phyloP scores from a whole-genome alignment of 2,113 vertebrate species.

The Heterocephalus glaber region DNA sequence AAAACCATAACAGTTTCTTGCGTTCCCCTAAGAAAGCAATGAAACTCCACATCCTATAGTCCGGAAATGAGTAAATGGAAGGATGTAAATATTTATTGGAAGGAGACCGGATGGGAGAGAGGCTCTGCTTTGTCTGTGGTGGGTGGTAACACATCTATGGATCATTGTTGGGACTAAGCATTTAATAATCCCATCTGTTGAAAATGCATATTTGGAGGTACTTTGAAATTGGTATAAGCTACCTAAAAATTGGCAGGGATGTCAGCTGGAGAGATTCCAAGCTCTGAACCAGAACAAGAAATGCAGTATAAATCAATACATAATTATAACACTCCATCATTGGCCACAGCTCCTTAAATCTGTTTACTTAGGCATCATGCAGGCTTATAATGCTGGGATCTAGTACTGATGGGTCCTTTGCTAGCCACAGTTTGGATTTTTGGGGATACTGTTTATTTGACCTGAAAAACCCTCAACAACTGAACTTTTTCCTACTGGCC shows the following conservation, averaged over 20 bases:
- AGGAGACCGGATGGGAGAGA: slow-evolving; percentile 17
- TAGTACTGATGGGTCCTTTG: not conserved
- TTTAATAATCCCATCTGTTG: slow-evolving; percentile 76
- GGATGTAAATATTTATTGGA: slow-evolving; percentile 73
- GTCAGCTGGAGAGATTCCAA: slow-evolving; percentile 58
- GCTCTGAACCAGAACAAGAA: slow-evolving; percentile 45
- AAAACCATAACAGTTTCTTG: not conserved
- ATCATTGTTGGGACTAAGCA: slow-evolving; percentile 71
- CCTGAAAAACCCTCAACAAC: not conserved
- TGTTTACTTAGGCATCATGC: not conserved
- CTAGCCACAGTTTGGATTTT: not conserved
- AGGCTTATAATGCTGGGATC: not conserved
- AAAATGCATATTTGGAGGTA: slow-evolving; percentile 59
- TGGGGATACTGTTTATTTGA: not conserved
- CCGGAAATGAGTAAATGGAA: slow-evolving; percentile 56
- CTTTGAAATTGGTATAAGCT: slow-evolving; percentile 62
- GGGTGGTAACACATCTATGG: slow-evolving; percentile 60
- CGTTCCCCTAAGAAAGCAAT: slow-evolving; percentile 69
- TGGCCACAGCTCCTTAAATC: slow-evolving; percentile 20
- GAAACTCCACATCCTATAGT: not conserved
- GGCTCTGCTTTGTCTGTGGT: slow-evolving; percentile 49
- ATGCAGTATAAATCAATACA: slow-evolving; percentile 68
- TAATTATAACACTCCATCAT: slow-evolving; percentile 63
- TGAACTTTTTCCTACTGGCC: not conserved
- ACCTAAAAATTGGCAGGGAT: slow-evolving; percentile 71